Evolutionary conservation across 2,113 vertebrate species (phyloP), one percentile per base, ranked within the genome.

Genomic region (Mesitornis unicolor): DNA sequence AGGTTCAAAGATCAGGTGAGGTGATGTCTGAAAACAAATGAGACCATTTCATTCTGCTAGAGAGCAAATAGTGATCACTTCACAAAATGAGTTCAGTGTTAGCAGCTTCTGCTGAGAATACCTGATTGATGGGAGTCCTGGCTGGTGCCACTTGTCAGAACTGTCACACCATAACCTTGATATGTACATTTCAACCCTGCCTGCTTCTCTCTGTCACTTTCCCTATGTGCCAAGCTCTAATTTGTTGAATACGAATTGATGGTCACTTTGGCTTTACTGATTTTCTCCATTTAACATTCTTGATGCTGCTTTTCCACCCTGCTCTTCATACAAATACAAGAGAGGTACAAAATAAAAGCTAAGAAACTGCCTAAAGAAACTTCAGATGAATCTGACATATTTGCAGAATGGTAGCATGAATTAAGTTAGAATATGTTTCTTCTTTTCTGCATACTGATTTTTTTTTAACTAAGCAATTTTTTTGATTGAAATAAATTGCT

Each of bases 1-100:
- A 64, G 36, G 81, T 94, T 96, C 84, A 93, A 92, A 91, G 84
- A 83, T 79, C 59, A 87, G 65, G 45, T 43, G 40, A 85, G 45
- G 33, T 38, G 47, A 65, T 50, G 59, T 47, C 71, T 76, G 40
- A 87, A 90, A 85, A 33, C 61, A 89, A 90, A 95, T 67, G 45
- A 87, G 67, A 73, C 56, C 29, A 61, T 80, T 95, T 86, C 14
- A 59, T 79, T 82, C 61, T 64, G 18, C 45, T 87, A 35, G 21
- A 53, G 80, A 35, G 40, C 0, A 1, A 89, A 65, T 8, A 84
- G 61, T 6, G 17, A 89, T 77, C 26, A 25, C 56, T 89, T 67
- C 54, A 53, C 47, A 59, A 64, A 83, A 82, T 19, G 1, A 94
- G 64, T 65, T 87, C 43, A 10, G 7, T 57, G 13, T 73, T 93